A percentile compares a stretch with the other conserved stretches of the same genome.
Evolutionary conservation across 2,888 invertebrate species (phyloP).

Genomic region (Norana najaformis): DNA sequence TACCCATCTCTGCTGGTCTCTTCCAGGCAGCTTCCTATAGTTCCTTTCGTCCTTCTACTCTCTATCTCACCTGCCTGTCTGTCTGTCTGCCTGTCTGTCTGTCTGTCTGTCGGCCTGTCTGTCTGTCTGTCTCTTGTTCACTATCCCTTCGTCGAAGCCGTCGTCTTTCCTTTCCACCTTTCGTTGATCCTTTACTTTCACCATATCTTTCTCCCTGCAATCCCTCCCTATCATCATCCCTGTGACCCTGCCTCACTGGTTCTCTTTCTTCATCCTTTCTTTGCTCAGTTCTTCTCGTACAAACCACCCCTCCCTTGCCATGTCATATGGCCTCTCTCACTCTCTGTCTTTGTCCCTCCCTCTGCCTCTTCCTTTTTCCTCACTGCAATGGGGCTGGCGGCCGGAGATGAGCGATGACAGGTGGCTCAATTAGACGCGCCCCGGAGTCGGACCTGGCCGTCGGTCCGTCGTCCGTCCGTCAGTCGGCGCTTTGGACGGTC

Average conservation of each 20-base stretch:
- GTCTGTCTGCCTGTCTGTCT: too few relatives aligned
- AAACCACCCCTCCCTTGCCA: background rate
- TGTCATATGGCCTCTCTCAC: background rate
- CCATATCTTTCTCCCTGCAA: background rate
- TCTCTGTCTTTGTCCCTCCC: background rate
- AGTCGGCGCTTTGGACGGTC: conserved; percentile 13
- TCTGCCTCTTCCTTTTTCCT: background rate
- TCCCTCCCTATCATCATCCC: background rate
- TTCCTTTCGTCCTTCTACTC: background rate
- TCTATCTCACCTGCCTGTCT: background rate
- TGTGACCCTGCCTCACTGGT: too few relatives aligned
- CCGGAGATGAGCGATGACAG: background rate
- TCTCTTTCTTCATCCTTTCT: background rate
- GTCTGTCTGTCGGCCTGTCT: too few relatives aligned
- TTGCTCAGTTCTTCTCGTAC: background rate
- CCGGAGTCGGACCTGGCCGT: background rate
- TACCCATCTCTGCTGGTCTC: too few relatives aligned
- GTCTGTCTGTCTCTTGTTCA: too few relatives aligned
- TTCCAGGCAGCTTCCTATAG: too few relatives aligned
- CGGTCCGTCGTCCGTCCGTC: background rate
- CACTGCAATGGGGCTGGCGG: background rate
- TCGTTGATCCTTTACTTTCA: background rate
- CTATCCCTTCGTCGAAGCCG: background rate
- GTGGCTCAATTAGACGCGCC: background rate
- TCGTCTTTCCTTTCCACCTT: background rate